Percentiles rank a stretch among this genome's conserved stretches.
Evolutionary conservation across 2,113 vertebrate genomes (phyloP).

Genomic region (Trochalopteron elliotii): DNA sequence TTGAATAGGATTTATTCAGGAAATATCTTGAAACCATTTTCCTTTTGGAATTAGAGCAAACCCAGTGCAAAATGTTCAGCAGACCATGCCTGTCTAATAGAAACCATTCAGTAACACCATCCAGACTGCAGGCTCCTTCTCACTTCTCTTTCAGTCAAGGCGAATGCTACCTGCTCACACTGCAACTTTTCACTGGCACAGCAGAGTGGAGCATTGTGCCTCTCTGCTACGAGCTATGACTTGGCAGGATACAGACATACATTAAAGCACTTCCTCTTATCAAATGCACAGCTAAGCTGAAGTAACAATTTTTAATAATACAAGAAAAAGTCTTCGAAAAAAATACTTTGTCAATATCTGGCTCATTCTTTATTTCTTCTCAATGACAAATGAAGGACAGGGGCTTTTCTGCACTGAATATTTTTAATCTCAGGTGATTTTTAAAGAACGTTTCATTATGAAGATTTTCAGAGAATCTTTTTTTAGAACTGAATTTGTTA

Average conservation of each 20-base stretch:
- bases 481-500: background rate
- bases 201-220: background rate
- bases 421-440: background rate
- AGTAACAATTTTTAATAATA: background rate
- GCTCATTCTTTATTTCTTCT: background rate
- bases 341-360: background rate
- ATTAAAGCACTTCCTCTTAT: background rate
- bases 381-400: background rate
- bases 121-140: background rate
- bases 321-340: background rate
- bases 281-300: background rate
- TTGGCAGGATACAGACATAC: background rate
- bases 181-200: rapidly evolving
- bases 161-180: rapidly evolving
- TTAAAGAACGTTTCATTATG: background rate
- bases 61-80: background rate
- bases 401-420: background rate
- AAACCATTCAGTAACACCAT: background rate
- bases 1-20: background rate
- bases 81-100: background rate
- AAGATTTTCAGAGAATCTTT: background rate
- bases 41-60: background rate
- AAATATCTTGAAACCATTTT: background rate
- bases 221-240: background rate
- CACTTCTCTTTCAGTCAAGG: background rate